Evolutionary conservation across 2,888 invertebrate genomes (phyloP), one percentile per base, ranked within the genome.

Genomic region (Aporophyla lueneburgensis): DNA sequence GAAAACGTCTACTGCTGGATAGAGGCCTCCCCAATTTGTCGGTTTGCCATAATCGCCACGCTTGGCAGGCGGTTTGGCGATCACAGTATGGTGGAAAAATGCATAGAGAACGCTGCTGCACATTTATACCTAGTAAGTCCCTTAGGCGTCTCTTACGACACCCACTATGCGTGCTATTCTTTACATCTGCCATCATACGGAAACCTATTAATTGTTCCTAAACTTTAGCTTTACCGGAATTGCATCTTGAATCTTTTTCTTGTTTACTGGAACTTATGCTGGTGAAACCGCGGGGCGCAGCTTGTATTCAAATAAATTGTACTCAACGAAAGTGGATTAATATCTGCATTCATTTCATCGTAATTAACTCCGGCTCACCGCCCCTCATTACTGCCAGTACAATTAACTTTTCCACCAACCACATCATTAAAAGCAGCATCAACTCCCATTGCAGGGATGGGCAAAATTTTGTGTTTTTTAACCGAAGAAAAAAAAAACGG

Each of bases 391-490:
- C 16, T n/a, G 21, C 58, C 58, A 66, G 33, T 24, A 59, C 68
- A 78, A 78, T 76, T 78, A 59, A 43, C 24, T 59, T 71, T 16
- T 27, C 24, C 14, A 12, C 21, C 24, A 5, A 33, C 59, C 68
- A 51, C 65, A 83, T 72, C 58, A 81, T 81, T 78, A 78, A 58
- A 74, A 67, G 19, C 61, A 67, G 21, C 74, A 40, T 66, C 59
- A 21, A 33, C 14, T 51, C 24, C 7, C 24, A 16, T 49, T 61
- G 2, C 19, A 68, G 53, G 78, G 58, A 9, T 66, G 77, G 3
- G 33, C 9, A 14, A 43, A 65, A 43, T n/a, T 3, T n/a, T 4
- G 3, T 6, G 7, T n/a, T 27, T n/a, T 24, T 43, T 3, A 2
- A 12, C 33, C 33, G 33, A 33, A 1, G 33, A 33, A 33, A 33